Conservation (phyloP, 2,797 vertebrate genomes). For the Acanthornis magna region DNA sequence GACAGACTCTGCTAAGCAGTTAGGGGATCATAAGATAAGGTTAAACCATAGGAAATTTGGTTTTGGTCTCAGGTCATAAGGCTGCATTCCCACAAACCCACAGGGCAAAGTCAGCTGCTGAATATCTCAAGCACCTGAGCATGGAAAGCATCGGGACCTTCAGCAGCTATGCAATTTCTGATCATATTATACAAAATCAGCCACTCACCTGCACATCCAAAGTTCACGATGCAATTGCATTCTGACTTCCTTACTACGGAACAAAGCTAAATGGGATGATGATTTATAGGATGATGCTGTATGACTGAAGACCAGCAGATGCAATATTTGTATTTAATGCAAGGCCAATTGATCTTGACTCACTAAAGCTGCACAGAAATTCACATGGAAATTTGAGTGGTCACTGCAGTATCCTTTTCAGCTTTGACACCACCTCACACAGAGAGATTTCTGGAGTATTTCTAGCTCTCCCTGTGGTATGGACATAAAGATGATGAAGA, state of each 20-base stretch:
- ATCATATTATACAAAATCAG: not conserved
- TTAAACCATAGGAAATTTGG: not conserved
- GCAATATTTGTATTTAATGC: not conserved
- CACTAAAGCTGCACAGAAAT: not conserved
- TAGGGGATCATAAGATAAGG: not conserved
- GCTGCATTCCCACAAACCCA: not conserved
- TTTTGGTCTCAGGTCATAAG: not conserved
- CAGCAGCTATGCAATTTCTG: not conserved
- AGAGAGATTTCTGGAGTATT: not conserved
- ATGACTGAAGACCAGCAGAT: not conserved
- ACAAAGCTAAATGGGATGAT: not conserved
- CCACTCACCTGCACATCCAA: not conserved
- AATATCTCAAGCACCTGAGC: not conserved
- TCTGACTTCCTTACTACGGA: not conserved
- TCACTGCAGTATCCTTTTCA: not conserved
- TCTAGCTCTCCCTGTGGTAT: not conserved
- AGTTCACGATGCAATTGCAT: not conserved
- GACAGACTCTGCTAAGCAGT: not conserved
- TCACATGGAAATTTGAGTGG: not conserved
- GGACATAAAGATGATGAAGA: not conserved
- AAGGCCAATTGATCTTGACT: not conserved
- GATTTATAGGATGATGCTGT: not conserved
- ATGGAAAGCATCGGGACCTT: not conserved
- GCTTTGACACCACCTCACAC: not conserved
- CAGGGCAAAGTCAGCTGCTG: not conserved